These are phyloP conservation scores for Hyalella azteca DNA, from an alignment of 2,888 invertebrate genomes.

Conservation along the genomic window DNA sequence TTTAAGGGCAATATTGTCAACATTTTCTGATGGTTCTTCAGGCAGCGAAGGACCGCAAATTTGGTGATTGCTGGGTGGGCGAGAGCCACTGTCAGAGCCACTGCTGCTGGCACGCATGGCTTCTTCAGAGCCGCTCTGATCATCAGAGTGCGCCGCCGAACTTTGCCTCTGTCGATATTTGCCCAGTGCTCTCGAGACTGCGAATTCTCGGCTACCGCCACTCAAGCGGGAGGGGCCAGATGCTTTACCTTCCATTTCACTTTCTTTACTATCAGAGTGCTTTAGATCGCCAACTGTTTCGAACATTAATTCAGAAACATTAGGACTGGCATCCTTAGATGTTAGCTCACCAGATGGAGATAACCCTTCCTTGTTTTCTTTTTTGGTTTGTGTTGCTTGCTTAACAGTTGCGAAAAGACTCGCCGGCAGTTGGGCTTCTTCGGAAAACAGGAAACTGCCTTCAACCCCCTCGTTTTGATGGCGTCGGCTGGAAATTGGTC, in stretches of 20 bases:
- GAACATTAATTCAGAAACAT: constrained; percentile 54
- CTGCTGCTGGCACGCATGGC: constrained; percentile 55
- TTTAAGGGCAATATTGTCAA: constrained; percentile 31
- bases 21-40: constrained; percentile 39
- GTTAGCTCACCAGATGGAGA: constrained; percentile 39
- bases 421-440: constrained; percentile 21
- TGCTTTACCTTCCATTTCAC: constrained; percentile 51
- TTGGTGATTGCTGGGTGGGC: constrained; percentile 55
- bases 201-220: constrained; percentile 80
- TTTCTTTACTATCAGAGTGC: constrained; percentile 64
- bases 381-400: constrained; percentile 71
- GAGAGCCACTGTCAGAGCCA: constrained; percentile 57
- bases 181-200: constrained; percentile 80
- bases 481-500: constrained; percentile 49
- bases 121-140: constrained; percentile 69
- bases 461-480: constrained; percentile 50
- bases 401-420: constrained; percentile 71
- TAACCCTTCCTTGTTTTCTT: constrained; percentile 46
- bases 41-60: constrained; percentile 49
- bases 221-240: constrained; percentile 60
- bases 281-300: constrained; percentile 78
- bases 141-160: constrained; percentile 75
- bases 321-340: constrained; percentile 14
- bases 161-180: constrained; percentile 73
- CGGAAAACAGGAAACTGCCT: constrained; percentile 47